A percentile compares a stretch with the other conserved stretches of the same genome.
Conservation (phyloP, 2,888 invertebrate genomes). For the Stenchaetothrips biformis region DNA sequence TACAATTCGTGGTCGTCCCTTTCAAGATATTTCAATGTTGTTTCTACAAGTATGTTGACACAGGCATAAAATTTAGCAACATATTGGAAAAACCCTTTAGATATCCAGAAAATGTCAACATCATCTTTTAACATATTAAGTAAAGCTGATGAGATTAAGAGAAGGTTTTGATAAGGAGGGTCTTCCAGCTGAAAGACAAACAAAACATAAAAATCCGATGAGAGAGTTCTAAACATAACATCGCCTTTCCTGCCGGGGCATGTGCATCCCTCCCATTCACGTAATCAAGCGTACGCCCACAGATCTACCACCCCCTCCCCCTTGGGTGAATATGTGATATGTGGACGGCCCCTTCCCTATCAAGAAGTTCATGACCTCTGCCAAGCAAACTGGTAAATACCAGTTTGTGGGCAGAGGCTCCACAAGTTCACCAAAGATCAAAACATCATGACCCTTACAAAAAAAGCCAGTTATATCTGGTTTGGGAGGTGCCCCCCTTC, state of each 20-base stretch:
- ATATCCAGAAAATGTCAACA: conserved; percentile 77
- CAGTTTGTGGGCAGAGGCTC: neutral
- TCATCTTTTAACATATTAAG: conserved; percentile 67
- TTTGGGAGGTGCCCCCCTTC: neutral
- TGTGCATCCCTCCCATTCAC: too few relatives aligned
- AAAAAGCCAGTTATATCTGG: conserved; percentile 18
- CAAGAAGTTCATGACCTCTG: neutral
- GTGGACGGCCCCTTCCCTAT: too few relatives aligned
- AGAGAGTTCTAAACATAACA: neutral
- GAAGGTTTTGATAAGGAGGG: conserved; percentile 44
- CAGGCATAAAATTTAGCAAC: conserved; percentile 63
- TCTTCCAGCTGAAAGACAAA: conserved; percentile 28
- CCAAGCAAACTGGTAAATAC: conserved; percentile 26
- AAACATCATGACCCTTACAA: conserved; percentile 9
- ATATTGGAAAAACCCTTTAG: conserved; percentile 67
- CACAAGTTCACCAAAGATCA: neutral
- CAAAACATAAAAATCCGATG: conserved; percentile 27
- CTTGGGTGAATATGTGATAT: too few relatives aligned
- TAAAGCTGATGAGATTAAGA: conserved; percentile 64
- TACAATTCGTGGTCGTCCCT: conserved; percentile 65
- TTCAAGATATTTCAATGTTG: conserved; percentile 62
- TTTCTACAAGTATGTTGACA: conserved; percentile 60
- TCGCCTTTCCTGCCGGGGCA: too few relatives aligned
- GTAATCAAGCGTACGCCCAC: too few relatives aligned
- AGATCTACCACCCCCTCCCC: too few relatives aligned